Conservation (phyloP, 1,140 invertebrate genomes). For the Heliconius hermathena region DNA sequence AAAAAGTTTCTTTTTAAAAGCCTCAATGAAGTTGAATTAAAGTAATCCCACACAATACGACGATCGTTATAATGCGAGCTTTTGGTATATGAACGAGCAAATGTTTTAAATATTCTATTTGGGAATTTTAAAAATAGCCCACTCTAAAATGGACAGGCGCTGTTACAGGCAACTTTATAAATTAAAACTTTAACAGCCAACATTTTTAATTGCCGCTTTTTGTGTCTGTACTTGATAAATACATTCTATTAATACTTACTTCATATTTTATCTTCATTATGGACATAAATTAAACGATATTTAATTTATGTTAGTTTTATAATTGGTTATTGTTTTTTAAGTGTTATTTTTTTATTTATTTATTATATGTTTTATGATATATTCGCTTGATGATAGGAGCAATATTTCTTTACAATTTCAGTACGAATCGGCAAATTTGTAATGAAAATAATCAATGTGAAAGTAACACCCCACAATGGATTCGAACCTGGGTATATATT, state of each 20-base stretch:
- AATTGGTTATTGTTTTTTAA: conserved; percentile 6
- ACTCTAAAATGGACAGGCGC: conserved; percentile 39
- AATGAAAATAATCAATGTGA: not conserved
- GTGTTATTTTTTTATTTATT: not conserved
- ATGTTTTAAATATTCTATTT: conserved; percentile 46
- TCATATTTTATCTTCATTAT: conserved; percentile 24
- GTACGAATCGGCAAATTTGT: too few relatives aligned
- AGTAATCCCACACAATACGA: conserved; percentile 19
- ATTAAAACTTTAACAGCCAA: conserved; percentile 40
- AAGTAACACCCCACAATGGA: not conserved
- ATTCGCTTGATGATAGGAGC: not conserved
- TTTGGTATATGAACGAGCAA: conserved; percentile 35
- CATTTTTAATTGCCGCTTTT: conserved; percentile 38
- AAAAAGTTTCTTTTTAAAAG: not conserved
- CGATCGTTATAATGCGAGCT: conserved; percentile 24
- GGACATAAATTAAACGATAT: conserved; percentile 24
- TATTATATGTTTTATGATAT: not conserved
- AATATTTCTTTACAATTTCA: not conserved
- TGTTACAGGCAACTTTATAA: conserved; percentile 39
- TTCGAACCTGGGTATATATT: not conserved
- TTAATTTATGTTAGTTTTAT: conserved; percentile 1
- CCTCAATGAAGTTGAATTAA: conserved; percentile 5
- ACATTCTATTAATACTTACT: conserved; percentile 32
- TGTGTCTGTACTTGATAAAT: conserved; percentile 36
- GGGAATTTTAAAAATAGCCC: conserved; percentile 40